A percentile compares a stretch with the other conserved stretches of the same genome.
Conservation (phyloP, 23 tunicate species). For the Diplosoma virens region DNA sequence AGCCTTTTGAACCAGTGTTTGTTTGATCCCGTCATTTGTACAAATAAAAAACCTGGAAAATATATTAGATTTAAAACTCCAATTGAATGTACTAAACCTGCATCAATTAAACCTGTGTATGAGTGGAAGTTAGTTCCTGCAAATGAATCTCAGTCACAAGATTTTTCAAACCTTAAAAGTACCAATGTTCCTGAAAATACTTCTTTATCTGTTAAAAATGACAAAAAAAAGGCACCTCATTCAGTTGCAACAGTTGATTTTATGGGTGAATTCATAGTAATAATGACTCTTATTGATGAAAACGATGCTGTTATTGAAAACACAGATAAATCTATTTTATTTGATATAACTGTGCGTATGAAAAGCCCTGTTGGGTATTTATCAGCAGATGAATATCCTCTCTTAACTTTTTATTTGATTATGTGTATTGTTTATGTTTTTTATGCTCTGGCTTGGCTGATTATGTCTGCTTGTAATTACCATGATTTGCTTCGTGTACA, state of each 20-base stretch:
- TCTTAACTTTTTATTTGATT: conserved; percentile 71
- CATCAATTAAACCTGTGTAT: not conserved
- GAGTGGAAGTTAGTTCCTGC: not conserved
- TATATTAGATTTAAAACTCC: not conserved
- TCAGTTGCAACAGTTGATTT: conserved; percentile 2
- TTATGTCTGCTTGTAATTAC: conserved; percentile 85
- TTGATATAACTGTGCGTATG: conserved; percentile 56
- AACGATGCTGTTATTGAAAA: not conserved
- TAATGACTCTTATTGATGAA: not conserved
- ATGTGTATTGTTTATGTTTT: conserved; percentile 91
- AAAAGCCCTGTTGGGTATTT: conserved; percentile 70
- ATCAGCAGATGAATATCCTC: conserved; percentile 96
- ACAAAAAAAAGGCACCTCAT: not conserved
- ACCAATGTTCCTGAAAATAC: not conserved
- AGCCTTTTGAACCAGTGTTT: not conserved
- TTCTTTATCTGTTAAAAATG: not conserved
- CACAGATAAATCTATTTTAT: not conserved
- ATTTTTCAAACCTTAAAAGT: not conserved
- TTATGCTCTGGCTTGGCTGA: conserved; percentile 80
- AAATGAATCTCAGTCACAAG: not conserved
- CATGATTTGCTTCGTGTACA: conserved; percentile 91
- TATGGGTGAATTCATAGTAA: conserved; percentile 25
- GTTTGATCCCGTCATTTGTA: not conserved
- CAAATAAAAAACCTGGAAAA: not conserved
- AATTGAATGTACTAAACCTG: not conserved